Base-by-base conservation (phyloP, 2,113 vertebrate species). In the Mola mola region DNA sequence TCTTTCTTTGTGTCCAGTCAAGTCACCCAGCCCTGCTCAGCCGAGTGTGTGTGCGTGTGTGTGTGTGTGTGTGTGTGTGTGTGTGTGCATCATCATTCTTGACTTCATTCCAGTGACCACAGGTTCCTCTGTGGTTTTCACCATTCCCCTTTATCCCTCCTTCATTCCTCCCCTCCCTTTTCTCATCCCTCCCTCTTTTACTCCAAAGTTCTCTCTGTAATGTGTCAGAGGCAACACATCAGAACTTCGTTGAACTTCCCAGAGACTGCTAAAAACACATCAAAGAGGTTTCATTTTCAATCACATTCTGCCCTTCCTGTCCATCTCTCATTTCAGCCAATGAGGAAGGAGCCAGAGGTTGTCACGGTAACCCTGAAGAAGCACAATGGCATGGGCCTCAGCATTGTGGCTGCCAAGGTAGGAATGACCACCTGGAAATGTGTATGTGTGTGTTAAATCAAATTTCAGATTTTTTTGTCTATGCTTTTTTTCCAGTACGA, bases 341-440 rank as follows among this genome's bases (percentile, higher is more conserved):
- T 98, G 91, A 94, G 94, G 88, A 98, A 98, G 64, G 96, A 98
- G 66, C 97, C 97, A 41, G 96, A 99, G 87, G 89, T 99, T 67
- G 96, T 96, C 90, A 98, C 96, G 6, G 97, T 99, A 80, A 98
- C 97, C 46, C 89, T 98, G 11, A 98, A 98, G 81, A 99, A 99
- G 87, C 96, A 98, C 82, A 98, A 99, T 5, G 97, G 97, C 65
- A 98, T 99, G 96, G 97, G 97, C 34, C 93, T 99, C 47, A 98
- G 97, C 91, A 99, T 99, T 10, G 97, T 99, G 57, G 97, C 97
- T 17, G 96, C 97, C 59, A 98, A 98, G 97, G 97, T 99, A 93
- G 82, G 93, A 56, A 79, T 80, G 1, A 5, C 15, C 40, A 49
- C 50, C 55, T 71, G 44, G n/a, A 22, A 11, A 29, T 66, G 19